Conservation (phyloP, 2,797 vertebrate species). For the Cheirogaleus major region DNA sequence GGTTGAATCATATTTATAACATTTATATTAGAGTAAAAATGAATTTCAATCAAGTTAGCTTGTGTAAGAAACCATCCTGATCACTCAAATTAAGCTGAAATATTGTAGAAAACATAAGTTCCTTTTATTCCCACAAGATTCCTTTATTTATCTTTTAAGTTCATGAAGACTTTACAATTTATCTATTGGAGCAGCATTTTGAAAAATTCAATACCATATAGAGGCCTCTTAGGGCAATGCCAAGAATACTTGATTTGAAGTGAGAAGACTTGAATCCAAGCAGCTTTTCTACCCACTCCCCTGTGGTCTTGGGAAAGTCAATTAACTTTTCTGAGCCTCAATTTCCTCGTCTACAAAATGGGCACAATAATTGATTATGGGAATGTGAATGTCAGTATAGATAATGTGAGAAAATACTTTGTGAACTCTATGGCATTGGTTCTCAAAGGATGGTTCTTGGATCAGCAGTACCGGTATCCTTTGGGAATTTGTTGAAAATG, state of each 20-base stretch:
- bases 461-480: not conserved
- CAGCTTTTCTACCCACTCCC: not conserved
- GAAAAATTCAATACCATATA: slow-evolving; percentile 8
- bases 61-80: slow-evolving; percentile 35
- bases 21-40: slow-evolving; percentile 46
- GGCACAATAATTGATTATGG: not conserved
- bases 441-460: not conserved
- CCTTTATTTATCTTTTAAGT: slow-evolving; percentile 49
- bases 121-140: not conserved
- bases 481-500: not conserved
- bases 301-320: not conserved
- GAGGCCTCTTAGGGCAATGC: not conserved
- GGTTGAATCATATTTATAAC: not conserved
- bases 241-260: not conserved
- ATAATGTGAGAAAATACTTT: not conserved
- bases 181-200: slow-evolving; percentile 14
- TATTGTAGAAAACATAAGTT: not conserved
- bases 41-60: slow-evolving; percentile 49
- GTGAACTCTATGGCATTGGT: not conserved
- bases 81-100: slow-evolving; percentile 54
- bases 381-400: not conserved
- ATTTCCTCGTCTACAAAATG: not conserved
- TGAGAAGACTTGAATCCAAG: not conserved
- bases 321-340: not conserved
- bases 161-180: slow-evolving; percentile 29